Percentiles rank a stretch among this genome's conserved stretches.
Evolutionary conservation across 2,888 invertebrate species (phyloP).

Genomic region (Dilophus febrilis): DNA sequence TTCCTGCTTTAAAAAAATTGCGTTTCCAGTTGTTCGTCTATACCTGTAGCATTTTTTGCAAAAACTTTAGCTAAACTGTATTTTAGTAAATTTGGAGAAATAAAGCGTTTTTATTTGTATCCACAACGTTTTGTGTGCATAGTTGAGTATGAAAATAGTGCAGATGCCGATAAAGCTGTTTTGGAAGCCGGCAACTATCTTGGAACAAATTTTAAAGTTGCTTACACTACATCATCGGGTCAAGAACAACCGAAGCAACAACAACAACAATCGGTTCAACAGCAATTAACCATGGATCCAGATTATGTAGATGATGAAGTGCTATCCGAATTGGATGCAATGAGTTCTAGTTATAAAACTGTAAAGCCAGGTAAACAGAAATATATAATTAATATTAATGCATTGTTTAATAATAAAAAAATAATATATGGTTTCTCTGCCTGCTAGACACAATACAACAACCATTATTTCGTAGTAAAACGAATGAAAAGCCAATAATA

Average conservation of each 20-base stretch:
- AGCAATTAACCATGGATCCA: too few relatives aligned
- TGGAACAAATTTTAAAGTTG: conserved; percentile 42
- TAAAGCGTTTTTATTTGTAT: conserved; percentile 45
- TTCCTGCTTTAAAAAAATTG: neutral
- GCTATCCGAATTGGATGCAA: conserved; percentile 49
- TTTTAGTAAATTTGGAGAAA: conserved; percentile 53
- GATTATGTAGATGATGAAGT: conserved; percentile 43
- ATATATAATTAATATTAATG: neutral
- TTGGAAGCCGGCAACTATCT: conserved; percentile 42
- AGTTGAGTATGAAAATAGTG: conserved; percentile 47
- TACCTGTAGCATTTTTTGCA: conserved; percentile 46
- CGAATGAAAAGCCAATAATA: neutral
- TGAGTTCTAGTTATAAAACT: conserved; percentile 32
- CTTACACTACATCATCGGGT: too few relatives aligned
- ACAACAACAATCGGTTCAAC: conserved; percentile 19
- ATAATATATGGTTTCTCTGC: neutral
- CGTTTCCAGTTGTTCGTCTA: conserved; percentile 39
- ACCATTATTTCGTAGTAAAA: conserved; percentile 10
- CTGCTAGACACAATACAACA: neutral
- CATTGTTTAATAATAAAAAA: neutral
- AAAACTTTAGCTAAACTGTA: conserved; percentile 43
- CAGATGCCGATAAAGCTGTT: conserved; percentile 39
- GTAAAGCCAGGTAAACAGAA: neutral
- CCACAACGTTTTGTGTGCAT: conserved; percentile 46
- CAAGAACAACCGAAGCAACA: conserved; percentile 28